These are phyloP conservation scores for Coregonus suidteri DNA, from an alignment of 2,797 vertebrate species.

Conservation along the genomic window DNA sequence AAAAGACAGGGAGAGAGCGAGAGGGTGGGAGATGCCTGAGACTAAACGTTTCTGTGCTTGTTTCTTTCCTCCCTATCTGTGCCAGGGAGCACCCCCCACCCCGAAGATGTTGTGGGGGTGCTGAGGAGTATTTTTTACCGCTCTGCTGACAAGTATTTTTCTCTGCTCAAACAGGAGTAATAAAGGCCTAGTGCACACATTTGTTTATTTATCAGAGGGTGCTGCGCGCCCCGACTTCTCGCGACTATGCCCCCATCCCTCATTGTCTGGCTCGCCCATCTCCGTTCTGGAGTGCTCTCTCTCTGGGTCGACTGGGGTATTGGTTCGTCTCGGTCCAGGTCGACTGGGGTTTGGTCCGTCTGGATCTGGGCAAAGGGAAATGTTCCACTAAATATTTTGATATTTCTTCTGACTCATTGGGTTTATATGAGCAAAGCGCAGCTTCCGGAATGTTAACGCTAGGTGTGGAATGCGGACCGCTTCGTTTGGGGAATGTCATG, in stretches of 20 bases:
- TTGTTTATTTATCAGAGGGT: too few relatives aligned
- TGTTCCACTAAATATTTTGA: constrained; percentile 40
- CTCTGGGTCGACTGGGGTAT: too few relatives aligned
- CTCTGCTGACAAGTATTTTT: too few relatives aligned
- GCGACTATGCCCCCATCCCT: too few relatives aligned
- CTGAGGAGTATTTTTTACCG: too few relatives aligned
- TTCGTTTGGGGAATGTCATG: neutral
- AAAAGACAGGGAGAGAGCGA: neutral
- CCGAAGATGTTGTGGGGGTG: too few relatives aligned
- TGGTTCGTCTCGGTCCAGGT: neutral
- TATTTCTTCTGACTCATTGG: constrained; percentile 30
- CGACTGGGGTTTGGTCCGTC: constrained; percentile 5
- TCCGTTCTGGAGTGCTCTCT: neutral
- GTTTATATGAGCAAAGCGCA: constrained; percentile 26
- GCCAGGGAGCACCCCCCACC: neutral
- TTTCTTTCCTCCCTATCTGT: neutral
- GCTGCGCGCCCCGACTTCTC: too few relatives aligned
- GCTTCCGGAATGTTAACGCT: constrained; percentile 22
- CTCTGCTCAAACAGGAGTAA: too few relatives aligned
- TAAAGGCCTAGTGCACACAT: too few relatives aligned
- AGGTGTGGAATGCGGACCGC: constrained; percentile 7
- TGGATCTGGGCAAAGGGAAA: neutral
- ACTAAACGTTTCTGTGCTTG: constrained; percentile 23
- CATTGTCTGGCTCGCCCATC: constrained; percentile 11
- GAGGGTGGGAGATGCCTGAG: constrained; percentile 6